These are phyloP conservation scores for Naja naja DNA, from an alignment of 2,113 vertebrate species.

Conservation along the genomic window DNA sequence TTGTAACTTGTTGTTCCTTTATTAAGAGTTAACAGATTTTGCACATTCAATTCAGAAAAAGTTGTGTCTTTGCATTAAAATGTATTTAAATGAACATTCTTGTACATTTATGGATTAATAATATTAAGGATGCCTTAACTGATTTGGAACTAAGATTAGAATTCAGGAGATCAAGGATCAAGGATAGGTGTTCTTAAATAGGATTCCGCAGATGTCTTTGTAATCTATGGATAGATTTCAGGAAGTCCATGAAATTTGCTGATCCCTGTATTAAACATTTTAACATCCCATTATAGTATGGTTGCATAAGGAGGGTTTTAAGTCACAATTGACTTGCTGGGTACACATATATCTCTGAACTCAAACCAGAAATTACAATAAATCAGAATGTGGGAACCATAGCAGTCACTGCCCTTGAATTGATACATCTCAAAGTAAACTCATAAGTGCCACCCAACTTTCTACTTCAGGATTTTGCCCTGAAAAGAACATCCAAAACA, in stretches of 20 bases:
- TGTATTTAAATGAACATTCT: not conserved
- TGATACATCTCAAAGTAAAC: not conserved
- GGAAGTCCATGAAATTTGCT: not conserved
- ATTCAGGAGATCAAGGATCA: no score
- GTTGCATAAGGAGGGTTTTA: not conserved
- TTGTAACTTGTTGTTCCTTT: not conserved
- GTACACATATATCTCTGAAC: not conserved
- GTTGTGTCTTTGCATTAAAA: slow-evolving; percentile 9
- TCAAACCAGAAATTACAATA: not conserved
- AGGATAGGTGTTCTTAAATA: no score
- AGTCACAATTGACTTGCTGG: not conserved
- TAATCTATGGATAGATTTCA: not conserved
- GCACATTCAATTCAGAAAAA: not conserved
- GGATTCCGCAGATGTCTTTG: not conserved
- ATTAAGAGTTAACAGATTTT: not conserved
- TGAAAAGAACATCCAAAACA: not conserved
- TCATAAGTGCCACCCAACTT: not conserved
- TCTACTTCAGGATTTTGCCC: not conserved
- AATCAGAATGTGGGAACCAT: not conserved
- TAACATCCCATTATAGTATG: not conserved
- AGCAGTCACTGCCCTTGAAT: not conserved
- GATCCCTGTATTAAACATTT: not conserved
- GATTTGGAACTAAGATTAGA: no score
- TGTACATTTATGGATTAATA: not conserved
- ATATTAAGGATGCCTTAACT: not conserved